Conservation (phyloP, 2,888 invertebrate species). For the Acrobeloides nanus region DNA sequence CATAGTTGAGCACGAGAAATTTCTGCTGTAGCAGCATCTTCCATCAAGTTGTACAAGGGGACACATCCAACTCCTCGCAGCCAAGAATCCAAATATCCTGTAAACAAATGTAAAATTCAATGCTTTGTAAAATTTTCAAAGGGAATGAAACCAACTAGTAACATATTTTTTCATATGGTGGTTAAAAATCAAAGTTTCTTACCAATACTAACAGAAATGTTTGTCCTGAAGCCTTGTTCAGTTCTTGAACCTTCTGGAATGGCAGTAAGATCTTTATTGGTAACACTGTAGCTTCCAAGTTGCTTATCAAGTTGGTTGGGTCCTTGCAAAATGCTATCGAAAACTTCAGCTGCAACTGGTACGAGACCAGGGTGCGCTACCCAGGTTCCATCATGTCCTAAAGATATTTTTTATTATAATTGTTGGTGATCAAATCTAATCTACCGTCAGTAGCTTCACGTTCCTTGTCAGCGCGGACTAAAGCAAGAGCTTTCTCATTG, state of each 20-base stretch:
- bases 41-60: conserved; percentile 63
- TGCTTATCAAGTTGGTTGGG: conserved; percentile 49
- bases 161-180: background rate
- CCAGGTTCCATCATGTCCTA: conserved; percentile 66
- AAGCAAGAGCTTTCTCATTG: conserved; percentile 39
- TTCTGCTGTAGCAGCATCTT: conserved; percentile 71
- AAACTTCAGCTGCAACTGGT: conserved; percentile 54
- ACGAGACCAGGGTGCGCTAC: conserved; percentile 65
- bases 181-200: conserved; percentile 7
- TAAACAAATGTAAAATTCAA: conserved; percentile 1
- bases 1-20: conserved; percentile 69
- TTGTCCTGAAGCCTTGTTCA: conserved; percentile 63
- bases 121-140: background rate
- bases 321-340: conserved; percentile 30
- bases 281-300: conserved; percentile 24
- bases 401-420: background rate
- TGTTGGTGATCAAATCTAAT: too few relatives aligned
- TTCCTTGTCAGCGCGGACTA: conserved; percentile 53
- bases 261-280: conserved; percentile 35
- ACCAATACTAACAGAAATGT: conserved; percentile 64
- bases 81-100: conserved; percentile 66
- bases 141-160: background rate
- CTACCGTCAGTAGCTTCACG: conserved; percentile 52
- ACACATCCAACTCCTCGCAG: conserved; percentile 66
- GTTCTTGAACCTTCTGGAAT: conserved; percentile 66